phyloP scores from a whole-genome alignment of 1,140 invertebrate species.

The Trichoplusia ni region DNA sequence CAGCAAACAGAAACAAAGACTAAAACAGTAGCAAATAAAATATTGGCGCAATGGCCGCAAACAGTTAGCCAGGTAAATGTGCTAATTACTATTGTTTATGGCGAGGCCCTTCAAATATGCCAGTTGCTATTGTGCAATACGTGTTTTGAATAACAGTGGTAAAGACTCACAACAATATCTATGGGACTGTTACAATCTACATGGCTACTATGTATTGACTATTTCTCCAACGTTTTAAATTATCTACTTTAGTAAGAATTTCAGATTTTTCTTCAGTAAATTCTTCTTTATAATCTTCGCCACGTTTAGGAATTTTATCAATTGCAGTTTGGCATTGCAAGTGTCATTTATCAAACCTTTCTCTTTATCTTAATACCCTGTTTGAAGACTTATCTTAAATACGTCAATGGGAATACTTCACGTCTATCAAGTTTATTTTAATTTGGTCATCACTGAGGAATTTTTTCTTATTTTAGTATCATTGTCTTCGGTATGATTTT shows the following conservation, averaged over 20 bases:
- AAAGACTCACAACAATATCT: neutral
- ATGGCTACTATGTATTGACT: too few species aligned
- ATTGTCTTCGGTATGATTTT: too few species aligned
- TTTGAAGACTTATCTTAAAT: neutral
- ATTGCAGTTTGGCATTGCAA: conserved; percentile 9
- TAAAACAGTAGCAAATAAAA: conserved; percentile 3
- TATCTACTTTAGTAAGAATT: too few species aligned
- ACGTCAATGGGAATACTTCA: neutral
- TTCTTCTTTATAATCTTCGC: too few species aligned
- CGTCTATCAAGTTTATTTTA: neutral
- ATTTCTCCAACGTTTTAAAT: too few species aligned
- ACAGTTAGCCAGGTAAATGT: conserved; percentile 8
- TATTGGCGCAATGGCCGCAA: neutral
- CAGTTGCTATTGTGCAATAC: conserved; percentile 23
- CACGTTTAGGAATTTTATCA: too few species aligned
- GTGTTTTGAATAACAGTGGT: conserved; percentile 1
- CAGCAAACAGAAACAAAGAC: too few species aligned
- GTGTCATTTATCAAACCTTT: neutral
- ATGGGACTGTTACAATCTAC: neutral
- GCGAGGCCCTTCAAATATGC: conserved; percentile 16
- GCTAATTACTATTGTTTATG: conserved; percentile 27
- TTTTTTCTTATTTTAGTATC: too few species aligned
- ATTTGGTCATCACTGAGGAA: too few species aligned
- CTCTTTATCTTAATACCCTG: conserved; percentile 16
- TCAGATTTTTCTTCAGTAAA: too few species aligned